Base-by-base conservation (phyloP, 2,888 invertebrate species). In the Spilosoma lubricipeda region DNA sequence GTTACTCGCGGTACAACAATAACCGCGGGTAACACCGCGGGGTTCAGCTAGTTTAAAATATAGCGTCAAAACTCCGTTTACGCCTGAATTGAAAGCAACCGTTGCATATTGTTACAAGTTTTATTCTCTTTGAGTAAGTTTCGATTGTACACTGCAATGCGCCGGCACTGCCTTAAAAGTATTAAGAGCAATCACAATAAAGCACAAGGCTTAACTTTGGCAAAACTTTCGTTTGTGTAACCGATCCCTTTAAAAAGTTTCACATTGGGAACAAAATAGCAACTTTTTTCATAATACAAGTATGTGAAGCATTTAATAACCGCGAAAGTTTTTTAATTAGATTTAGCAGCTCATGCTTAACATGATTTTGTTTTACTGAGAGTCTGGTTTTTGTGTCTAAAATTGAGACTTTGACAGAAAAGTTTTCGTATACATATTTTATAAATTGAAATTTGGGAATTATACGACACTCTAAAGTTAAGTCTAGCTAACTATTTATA, bases 101-200 rank as follows among this genome's bases (percentile, higher is more conserved):
- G 87, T 86, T 89, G 90, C 90, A 89, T 90, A 90, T 89, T 90
- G 90, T 91, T 89, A 85, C 85, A 85, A 91, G 89, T 91, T 92
- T 91, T 89, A 91, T 90, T 89, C 88, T 87, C 80, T 80, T 80
- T 79, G 88, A 86, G 87, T 86, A 92, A 93, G 92, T 93, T 92
- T 87, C 90, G 90, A 91, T 93, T 92, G 90, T 90, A 85, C 87
- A 89, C 91, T 89, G 92, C 93, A 92, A 86, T 92, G 92, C 92
- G 91, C 89, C 83, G 83, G 75, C 83, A 84, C 85, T 87, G 89
- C 78, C 79, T 83, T 75, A 87, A 89, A 90, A 91, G 90, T 91
- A 91, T 92, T 89, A 90, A 88, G 89, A 87, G 89, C 92, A 91
- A 91, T 92, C 90, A 90, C 90, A 90, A 91, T 90, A 91, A 91